Base-by-base conservation (phyloP, 2,113 vertebrate genomes). In the Crypturellus undulatus region DNA sequence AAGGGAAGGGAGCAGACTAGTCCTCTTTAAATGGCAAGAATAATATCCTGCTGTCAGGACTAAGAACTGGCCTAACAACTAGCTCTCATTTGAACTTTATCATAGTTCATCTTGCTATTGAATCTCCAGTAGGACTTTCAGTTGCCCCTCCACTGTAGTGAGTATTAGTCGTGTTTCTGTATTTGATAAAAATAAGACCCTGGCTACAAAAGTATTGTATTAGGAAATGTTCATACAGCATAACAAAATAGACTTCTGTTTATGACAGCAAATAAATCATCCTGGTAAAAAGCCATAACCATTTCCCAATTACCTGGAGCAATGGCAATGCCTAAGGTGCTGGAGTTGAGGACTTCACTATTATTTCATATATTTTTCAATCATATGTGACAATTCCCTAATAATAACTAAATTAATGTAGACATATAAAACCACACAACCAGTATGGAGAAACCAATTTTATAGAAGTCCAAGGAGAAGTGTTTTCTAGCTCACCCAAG, bases 61-160 rank as follows among this genome's bases (percentile, higher is more conserved):
- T 79, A 52, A 56, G 34, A 14, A 65, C 18, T 75, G 47, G 51
- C 5, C 2, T 6, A 34, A 78, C 12, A 62, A 4, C 7, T n/a
- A 69, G 2, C 8, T 54, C 18, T 42, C 8, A 25, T 10, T 30
- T 62, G 4, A 82, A 51, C 3, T 22, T 71, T 65, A 30, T 36
- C 4, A 26, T 34, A 3, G 1, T 47, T 69, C 21, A n/a, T 79
- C 8, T 58, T 82, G 58, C 3, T 26, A n/a, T 45, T 70, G 6
- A 2, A 32, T 21, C n/a, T 85, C 18, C 2, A 10, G 2, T 4
- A 62, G 25, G 15, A 70, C 9, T 1, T 12, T 22, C 28, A 26
- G 32, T 67, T 62, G 26, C 7, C 38, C 10, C 26, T 5, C 18
- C 10, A 0, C 32, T 63, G 5, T 2, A 47, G 8, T 3, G 32